A percentile compares a stretch with the other conserved stretches of the same genome.
phyloP scores from a whole-genome alignment of 2,888 invertebrate genomes.

The Dryobota labecula region DNA sequence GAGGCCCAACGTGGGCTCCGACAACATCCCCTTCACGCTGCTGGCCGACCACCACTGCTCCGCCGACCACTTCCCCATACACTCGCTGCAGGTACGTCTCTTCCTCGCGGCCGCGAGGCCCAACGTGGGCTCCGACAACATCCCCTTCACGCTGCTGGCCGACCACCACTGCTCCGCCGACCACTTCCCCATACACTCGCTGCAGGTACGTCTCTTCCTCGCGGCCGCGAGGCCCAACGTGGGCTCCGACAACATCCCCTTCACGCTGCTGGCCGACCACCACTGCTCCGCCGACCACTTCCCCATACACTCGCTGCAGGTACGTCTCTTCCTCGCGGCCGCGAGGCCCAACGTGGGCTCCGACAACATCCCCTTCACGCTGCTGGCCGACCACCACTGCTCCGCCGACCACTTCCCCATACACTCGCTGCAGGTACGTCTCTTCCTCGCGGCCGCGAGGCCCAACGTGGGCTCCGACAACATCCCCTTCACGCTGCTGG shows the following conservation, averaged over 20 bases:
- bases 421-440: constrained; percentile 96
- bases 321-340: constrained; percentile 95
- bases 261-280: constrained; percentile 96
- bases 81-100: constrained; percentile 96
- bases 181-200: constrained; percentile 95
- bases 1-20: constrained; percentile 67
- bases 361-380: constrained; percentile 89
- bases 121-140: constrained; percentile 62
- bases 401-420: constrained; percentile 96
- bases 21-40: constrained; percentile 91
- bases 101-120: constrained; percentile 93
- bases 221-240: constrained; percentile 88
- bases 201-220: constrained; percentile 98
- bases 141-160: constrained; percentile 93
- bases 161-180: constrained; percentile 98
- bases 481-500: constrained; percentile 92
- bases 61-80: constrained; percentile 96
- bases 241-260: constrained; percentile 77
- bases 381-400: constrained; percentile 97
- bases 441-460: constrained; percentile 93
- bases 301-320: constrained; percentile 96
- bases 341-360: constrained; percentile 72
- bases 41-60: constrained; percentile 97
- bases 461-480: constrained; percentile 62
- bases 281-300: constrained; percentile 96